phyloP scores from a whole-genome alignment of 1,140 invertebrate species.

The Drosophila tsacasi region DNA sequence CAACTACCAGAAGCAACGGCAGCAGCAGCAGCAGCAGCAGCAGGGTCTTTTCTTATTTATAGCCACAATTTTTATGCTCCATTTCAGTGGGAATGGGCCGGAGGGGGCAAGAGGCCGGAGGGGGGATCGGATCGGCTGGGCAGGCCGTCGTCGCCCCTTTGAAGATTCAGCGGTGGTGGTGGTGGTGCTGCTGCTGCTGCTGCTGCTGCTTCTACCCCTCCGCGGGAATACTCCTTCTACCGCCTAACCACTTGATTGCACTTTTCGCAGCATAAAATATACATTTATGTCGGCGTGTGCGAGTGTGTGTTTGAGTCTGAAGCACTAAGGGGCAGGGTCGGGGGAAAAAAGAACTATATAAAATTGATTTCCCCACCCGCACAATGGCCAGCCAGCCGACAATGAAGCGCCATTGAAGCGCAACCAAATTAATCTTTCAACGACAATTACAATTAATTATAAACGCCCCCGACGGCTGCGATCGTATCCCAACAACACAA shows the following conservation, averaged over 20 bases:
- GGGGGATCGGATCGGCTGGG: constrained; percentile 32
- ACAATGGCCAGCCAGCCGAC: constrained; percentile 66
- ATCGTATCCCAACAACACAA: constrained; percentile 46
- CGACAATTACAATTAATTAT: constrained; percentile 84
- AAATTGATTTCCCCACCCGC: constrained; percentile 79
- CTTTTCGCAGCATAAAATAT: constrained; percentile 83
- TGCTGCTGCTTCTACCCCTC: constrained; percentile 26
- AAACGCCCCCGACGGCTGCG: constrained; percentile 70
- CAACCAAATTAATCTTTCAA: constrained; percentile 84
- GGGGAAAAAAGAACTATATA: constrained; percentile 65
- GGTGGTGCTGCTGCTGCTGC: constrained; percentile 21
- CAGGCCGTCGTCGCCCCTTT: constrained; percentile 67
- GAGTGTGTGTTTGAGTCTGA: constrained; percentile 22
- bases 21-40: constrained; percentile 59
- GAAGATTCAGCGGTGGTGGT: constrained; percentile 62
- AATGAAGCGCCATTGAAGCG: constrained; percentile 83
- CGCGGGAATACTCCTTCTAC: constrained; percentile 10
- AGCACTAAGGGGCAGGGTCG: background rate
- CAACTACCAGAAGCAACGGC: constrained; percentile 34
- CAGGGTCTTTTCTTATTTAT: constrained; percentile 77
- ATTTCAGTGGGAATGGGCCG: constrained; percentile 72
- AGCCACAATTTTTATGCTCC: constrained; percentile 82
- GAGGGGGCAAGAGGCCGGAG: constrained; percentile 21
- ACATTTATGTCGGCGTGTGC: constrained; percentile 62
- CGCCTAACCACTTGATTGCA: constrained; percentile 77